These are phyloP conservation scores for Polyploca ridens DNA, from an alignment of 2,888 invertebrate genomes.

Conservation along the genomic window DNA sequence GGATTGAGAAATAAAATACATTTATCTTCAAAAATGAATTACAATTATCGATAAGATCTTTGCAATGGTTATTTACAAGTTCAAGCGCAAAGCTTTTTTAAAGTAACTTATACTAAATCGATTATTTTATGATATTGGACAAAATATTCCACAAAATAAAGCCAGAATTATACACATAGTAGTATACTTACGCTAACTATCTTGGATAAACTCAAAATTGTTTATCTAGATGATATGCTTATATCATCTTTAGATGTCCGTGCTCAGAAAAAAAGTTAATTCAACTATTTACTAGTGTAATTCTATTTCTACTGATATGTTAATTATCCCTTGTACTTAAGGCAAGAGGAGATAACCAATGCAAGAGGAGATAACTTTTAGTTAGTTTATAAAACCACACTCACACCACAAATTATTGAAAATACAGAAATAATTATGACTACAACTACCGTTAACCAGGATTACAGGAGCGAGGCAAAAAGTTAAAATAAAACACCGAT, in stretches of 20 bases:
- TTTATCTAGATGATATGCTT: not conserved
- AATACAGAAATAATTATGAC: constrained; percentile 23
- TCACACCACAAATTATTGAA: not conserved
- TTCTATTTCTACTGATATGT: not conserved
- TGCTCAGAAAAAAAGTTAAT: not conserved
- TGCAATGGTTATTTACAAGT: not conserved
- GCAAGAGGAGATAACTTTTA: not conserved
- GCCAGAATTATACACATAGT: not conserved
- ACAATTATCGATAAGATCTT: not conserved
- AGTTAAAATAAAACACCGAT: constrained; percentile 30
- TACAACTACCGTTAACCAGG: constrained; percentile 28
- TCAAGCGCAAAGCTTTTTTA: not conserved
- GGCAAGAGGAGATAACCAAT: not conserved
- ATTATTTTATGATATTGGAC: not conserved
- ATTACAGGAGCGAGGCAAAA: constrained; percentile 25
- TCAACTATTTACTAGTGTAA: not conserved
- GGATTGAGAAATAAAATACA: not conserved
- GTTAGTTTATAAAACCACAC: not conserved
- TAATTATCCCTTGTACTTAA: not conserved
- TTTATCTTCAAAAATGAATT: not conserved
- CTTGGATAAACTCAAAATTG: not conserved
- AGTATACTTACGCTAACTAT: not conserved
- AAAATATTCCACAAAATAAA: not conserved
- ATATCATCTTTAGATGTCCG: not conserved
- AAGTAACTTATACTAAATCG: not conserved